Conservation (phyloP, 2,113 vertebrate genomes). For the Cyprinodon tularosa region DNA sequence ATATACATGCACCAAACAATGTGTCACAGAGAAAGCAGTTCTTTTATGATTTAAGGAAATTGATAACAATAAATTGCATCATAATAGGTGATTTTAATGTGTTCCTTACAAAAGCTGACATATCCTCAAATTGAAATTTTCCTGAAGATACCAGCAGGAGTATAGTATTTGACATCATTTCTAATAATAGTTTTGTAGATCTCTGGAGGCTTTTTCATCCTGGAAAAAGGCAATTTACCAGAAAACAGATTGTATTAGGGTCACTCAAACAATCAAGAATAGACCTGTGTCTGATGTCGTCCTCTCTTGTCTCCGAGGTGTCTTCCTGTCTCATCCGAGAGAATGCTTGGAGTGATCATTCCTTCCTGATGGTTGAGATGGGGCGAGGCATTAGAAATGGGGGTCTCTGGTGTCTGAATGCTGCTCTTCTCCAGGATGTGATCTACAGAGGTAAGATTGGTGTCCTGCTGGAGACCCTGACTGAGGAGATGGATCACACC, state of each 20-base stretch:
- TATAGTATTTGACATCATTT: background rate
- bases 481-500: too few relatives aligned
- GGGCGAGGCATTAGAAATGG: too few relatives aligned
- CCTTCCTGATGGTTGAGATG: too few relatives aligned
- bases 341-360: too few relatives aligned
- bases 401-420: too few relatives aligned
- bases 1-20: background rate
- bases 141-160: background rate
- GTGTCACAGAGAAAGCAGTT: background rate
- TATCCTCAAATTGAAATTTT: background rate
- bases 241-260: background rate
- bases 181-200: background rate
- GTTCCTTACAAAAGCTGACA: background rate
- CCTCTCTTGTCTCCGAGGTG: too few relatives aligned
- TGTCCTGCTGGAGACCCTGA: too few relatives aligned
- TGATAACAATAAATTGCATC: background rate
- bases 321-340: too few relatives aligned
- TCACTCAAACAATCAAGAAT: background rate
- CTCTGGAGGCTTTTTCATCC: background rate
- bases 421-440: too few relatives aligned
- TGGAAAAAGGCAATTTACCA: background rate
- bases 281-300: background rate
- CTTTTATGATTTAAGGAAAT: background rate
- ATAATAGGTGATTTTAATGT: background rate
- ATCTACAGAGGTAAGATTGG: too few relatives aligned